Conservation (phyloP, 2,888 invertebrate genomes). For the Cephus rjabovi region DNA sequence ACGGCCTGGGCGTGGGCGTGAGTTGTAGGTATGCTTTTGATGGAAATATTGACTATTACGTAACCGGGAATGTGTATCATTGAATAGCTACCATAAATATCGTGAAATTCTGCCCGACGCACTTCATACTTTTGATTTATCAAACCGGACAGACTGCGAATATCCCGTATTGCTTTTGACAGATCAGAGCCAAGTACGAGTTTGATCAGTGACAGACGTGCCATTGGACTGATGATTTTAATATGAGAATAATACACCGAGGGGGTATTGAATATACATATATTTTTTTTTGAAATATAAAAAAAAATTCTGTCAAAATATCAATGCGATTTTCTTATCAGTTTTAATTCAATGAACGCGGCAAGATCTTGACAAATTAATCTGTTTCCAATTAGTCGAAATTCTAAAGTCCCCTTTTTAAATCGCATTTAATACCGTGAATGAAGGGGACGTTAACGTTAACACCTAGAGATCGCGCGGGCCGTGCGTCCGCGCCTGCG, state of each 20-base stretch:
- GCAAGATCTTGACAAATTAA: conserved; percentile 43
- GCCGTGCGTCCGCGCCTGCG: not conserved
- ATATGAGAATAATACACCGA: not conserved
- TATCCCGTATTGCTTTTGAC: not conserved
- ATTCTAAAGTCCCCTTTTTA: conserved; percentile 36
- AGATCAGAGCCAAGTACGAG: not conserved
- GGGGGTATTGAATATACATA: not conserved
- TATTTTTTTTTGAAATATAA: not conserved
- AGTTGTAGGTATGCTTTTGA: conserved; percentile 65
- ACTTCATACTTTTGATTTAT: conserved; percentile 66
- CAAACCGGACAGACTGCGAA: conserved; percentile 21
- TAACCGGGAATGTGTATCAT: conserved; percentile 65
- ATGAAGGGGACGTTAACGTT: conserved; percentile 40
- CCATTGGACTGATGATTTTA: not conserved
- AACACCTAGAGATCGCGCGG: conserved; percentile 1
- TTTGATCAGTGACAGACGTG: not conserved
- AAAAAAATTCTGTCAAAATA: not conserved
- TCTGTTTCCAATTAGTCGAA: conserved; percentile 48
- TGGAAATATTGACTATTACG: conserved; percentile 68
- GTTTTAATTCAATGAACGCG: not conserved
- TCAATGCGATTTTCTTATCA: not conserved
- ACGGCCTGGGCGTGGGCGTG: conserved; percentile 58
- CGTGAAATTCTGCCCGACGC: conserved; percentile 56
- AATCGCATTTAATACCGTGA: conserved; percentile 42
- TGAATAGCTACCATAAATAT: conserved; percentile 66